Evolutionary conservation across 2,888 invertebrate species (phyloP), one percentile per base, ranked within the genome.

Genomic region (Platycnemis pennipes): DNA sequence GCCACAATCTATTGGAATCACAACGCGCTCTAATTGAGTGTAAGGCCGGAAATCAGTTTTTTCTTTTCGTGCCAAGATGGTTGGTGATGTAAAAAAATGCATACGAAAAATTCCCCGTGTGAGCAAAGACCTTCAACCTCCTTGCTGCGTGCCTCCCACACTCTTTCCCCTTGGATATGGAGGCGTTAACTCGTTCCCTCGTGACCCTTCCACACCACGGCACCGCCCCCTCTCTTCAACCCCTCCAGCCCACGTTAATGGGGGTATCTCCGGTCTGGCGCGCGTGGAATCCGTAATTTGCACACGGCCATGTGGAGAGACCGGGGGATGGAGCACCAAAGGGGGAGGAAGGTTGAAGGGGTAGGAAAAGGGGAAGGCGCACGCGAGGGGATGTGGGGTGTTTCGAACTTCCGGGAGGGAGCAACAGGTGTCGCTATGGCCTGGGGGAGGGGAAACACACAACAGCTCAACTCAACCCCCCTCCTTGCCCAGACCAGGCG

Each of bases 401-500:
- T 77, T 77, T 11, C 7, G 37, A 37, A 5, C 37, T 77, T 37
- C 37, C 31, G 13, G n/a, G 77, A 13, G 37, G 37, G 77, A 77
- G 77, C 77, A 77, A 77, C 77, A 77, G 77, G 77, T 77, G 77
- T 77, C 77, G 77, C 77, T 37, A 77, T 37, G 11, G 77, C 37
- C 77, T 77, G 77, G 69, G n/a, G 63, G 63, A 26, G 19, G 56
- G 13, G 56, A 56, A 16, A 26, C 63, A 22, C 22, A 19, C 19
- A 22, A 53, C 2, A 53, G 16, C 53, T 53, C 53, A 2, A 22
- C 63, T 63, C 63, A 11, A 13, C 77, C 69, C 69, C 69, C 31
- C 69, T 8, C 13, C 69, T 8, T 31, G 4, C n/a, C n/a, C n/a
- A 19, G 13, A 49, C 11, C 49, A 49, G 13, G 49, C 49, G 19